A percentile compares a stretch with the other conserved stretches of the same genome.
These are phyloP conservation scores for Colostygia pectinataria DNA, from an alignment of 2,888 invertebrate species.

Conservation along the genomic window DNA sequence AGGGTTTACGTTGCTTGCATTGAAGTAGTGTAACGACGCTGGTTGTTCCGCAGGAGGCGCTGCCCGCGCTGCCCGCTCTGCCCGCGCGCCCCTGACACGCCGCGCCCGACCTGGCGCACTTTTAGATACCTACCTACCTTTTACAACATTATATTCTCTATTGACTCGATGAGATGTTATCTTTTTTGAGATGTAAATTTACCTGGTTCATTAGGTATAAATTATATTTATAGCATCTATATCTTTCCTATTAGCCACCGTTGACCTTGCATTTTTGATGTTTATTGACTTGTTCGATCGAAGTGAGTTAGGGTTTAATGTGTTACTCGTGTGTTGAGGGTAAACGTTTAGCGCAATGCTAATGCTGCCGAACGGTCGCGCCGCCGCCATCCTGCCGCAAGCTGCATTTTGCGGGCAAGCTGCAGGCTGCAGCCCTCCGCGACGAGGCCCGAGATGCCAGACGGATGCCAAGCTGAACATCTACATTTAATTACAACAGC, in stretches of 20 bases:
- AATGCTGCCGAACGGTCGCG: slow-evolving; percentile 12
- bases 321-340: slow-evolving; percentile 27
- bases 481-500: too few relatives aligned
- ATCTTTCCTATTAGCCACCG: slow-evolving; percentile 71
- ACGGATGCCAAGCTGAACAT: too few relatives aligned
- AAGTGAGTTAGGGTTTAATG: slow-evolving; percentile 46
- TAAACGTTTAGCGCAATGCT: slow-evolving; percentile 16
- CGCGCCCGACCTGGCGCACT: slow-evolving; percentile 39
- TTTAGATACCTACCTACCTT: slow-evolving; percentile 48
- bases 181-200: slow-evolving; percentile 81
- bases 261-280: slow-evolving; percentile 74
- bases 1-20: too few relatives aligned
- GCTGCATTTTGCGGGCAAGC: too few relatives aligned
- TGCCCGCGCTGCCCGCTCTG: not conserved
- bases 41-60: slow-evolving; percentile 21
- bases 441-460: too few relatives aligned
- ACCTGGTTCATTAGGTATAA: slow-evolving; percentile 67
- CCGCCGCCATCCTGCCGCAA: too few relatives aligned
- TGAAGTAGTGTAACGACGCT: too few relatives aligned
- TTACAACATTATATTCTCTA: slow-evolving; percentile 71
- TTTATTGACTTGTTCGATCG: slow-evolving; percentile 67
- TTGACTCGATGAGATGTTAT: slow-evolving; percentile 69
- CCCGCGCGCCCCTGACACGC: slow-evolving; percentile 23
- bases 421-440: too few relatives aligned
- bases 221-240: slow-evolving; percentile 70